These are phyloP conservation scores for Nemapogon koenigi DNA, from an alignment of 2,888 invertebrate species.

Conservation along the genomic window DNA sequence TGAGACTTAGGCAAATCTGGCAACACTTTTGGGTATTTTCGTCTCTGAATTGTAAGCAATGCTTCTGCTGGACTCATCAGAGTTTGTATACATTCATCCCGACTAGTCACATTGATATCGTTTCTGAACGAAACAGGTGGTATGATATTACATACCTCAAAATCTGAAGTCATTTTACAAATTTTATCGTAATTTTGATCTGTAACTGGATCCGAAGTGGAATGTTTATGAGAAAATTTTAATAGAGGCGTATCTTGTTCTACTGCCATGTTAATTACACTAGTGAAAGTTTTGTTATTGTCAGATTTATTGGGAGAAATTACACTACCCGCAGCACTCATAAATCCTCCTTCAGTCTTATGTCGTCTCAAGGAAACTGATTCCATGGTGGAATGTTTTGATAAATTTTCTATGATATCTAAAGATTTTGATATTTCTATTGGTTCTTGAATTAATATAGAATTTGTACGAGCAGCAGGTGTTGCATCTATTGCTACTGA, in stretches of 20 bases:
- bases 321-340: constrained; percentile 32
- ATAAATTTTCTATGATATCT: constrained; percentile 35
- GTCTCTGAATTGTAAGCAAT: constrained; percentile 72
- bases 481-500: constrained; percentile 83
- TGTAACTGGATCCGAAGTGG: constrained; percentile 72
- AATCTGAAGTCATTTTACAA: constrained; percentile 27
- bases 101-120: constrained; percentile 79
- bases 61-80: constrained; percentile 73
- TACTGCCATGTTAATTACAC: constrained; percentile 41
- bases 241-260: constrained; percentile 30
- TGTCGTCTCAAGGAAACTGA: constrained; percentile 39
- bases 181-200: constrained; percentile 57
- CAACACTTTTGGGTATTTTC: constrained; percentile 85
- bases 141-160: constrained; percentile 31
- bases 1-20: constrained; percentile 73
- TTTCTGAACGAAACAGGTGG: constrained; percentile 55
- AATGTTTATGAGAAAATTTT: constrained; percentile 69
- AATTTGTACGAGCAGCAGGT: constrained; percentile 74
- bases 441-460: constrained; percentile 77
- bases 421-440: constrained; percentile 76
- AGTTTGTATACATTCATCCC: constrained; percentile 55
- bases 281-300: constrained; percentile 35
- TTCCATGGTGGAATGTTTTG: constrained; percentile 34
- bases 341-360: constrained; percentile 47
- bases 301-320: constrained; percentile 11